Evolutionary conservation across 2,888 invertebrate species (phyloP).

Genomic region (Therioaphis trifolii): DNA sequence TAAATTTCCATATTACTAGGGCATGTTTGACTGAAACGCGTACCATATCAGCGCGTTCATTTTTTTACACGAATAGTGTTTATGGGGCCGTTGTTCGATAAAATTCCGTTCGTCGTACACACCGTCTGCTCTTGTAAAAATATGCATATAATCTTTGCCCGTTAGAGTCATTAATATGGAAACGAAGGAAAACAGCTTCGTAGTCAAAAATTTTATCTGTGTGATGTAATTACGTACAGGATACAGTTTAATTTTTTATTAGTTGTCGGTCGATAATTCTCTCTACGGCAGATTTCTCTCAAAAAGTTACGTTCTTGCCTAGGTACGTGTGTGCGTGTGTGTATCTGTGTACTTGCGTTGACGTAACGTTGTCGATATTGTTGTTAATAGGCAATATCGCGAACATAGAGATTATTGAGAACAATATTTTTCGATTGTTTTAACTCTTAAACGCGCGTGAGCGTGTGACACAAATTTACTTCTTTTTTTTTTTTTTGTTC

Average conservation of each 20-base stretch:
- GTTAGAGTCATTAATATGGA: neutral
- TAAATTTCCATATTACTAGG: conserved; percentile 4
- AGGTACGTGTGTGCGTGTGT: no score
- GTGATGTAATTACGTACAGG: neutral
- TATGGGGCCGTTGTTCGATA: neutral
- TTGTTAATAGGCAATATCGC: neutral
- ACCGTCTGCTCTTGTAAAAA: neutral
- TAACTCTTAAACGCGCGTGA: no score
- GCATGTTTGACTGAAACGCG: neutral
- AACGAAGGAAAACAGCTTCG: neutral
- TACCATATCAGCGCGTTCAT: neutral
- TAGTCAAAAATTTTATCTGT: neutral
- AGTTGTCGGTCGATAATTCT: neutral
- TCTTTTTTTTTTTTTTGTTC: neutral
- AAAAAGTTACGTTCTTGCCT: no score
- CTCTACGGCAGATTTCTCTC: neutral
- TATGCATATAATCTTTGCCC: neutral
- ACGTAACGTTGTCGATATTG: no score
- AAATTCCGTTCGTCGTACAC: neutral
- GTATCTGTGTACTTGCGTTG: no score
- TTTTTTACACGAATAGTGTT: neutral
- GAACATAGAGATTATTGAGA: neutral
- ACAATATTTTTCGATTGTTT: neutral
- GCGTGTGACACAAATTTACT: neutral
- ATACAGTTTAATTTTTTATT: neutral